Base-by-base conservation (phyloP, 1,140 invertebrate genomes). In the Nephila pilipes region DNA sequence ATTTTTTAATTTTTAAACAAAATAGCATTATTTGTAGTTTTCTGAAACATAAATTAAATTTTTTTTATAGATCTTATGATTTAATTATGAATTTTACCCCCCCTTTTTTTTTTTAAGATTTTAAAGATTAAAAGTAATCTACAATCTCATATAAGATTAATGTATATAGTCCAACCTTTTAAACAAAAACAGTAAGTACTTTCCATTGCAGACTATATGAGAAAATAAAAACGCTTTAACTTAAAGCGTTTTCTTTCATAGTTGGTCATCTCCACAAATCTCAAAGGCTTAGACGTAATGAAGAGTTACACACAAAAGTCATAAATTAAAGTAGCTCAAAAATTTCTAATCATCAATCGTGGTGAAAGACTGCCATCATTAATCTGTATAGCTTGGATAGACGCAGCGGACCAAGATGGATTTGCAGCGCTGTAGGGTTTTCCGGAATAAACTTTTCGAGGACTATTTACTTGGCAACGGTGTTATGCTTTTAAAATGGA, bases 241-340 rank as follows among this genome's bases (percentile, higher is more conserved):
- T 60, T 20, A 22, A n/a, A 16, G 22, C 20, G 20, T 1, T n/a
- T 6, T n/a, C 63, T 29, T 69, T 14, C 14, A 69, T 16, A n/a
- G 1, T 60, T 54, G 54, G 83, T 85, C 83, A 85, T 85, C 20
- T 85, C 54, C 55, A 1, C 54, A 58, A 29, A 58, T 2, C 54
- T 32, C 29, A 46, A 16, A 8, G 63, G 36, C 36, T 88, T 69
- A 88, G 57, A n/a, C 29, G 38, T 69, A 88, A 88, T 85, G 83
- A 85, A 85, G 83, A 85, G 54, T 54, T 46, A 20, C 83, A 14
- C n/a, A 0, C 65, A 32, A 29, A 69, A 69, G 65, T 69, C 87
- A 88, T 55, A 75, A 69, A 88, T 88, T 88, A 88, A 88, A 88
- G 32, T 20, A 20, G 22, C 38, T 38, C 20, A 88, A 88, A 69